Evolutionary conservation across 2,113 vertebrate species (phyloP), one percentile per base, ranked within the genome.

Genomic region (Herpailurus yagouaroundi): DNA sequence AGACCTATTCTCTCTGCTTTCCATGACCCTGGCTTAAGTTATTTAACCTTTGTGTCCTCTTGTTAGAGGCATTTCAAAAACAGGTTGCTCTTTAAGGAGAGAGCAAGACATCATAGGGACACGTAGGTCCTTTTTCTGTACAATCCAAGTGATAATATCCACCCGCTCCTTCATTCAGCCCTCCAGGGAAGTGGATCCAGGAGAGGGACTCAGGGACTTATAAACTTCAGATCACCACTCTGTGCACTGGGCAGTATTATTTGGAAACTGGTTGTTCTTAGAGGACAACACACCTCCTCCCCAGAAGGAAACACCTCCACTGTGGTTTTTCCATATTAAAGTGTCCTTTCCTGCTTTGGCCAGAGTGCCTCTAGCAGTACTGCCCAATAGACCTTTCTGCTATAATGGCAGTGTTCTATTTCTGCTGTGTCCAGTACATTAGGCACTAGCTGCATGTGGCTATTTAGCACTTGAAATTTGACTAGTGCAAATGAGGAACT

Each of bases 41-140:
- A 83, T 74, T 97, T 97, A 97, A 97, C 89, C 68, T 83, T 74
- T 29, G 1, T 86, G 60, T 94, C 87, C 85, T 96, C 95, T 95
- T 95, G 31, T 89, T 52, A 89, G 81, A 93, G 73, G 66, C 74
- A 1, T 96, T 94, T 89, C 71, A 97, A 96, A 89, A 82, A 74
- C 91, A 93, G n/a, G 36, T 89, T 82, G 60, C 48, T 82, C 50
- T 91, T 97, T 91, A 93, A 94, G 64, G 45, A 89, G 25, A 95
- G 91, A 94, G 23, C 18, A 95, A 88, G 89, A 87, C 1, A 33
- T 69, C 50, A 50, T 86, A 66, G 91, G 57, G 41, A 48, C 84
- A 3, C 23, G 21, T 64, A 29, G 55, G 48, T 80, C 29, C 41
- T 96, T 76, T 89, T 90, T 60, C 82, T 76, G 38, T 55, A 52